Conservation (phyloP, 2,797 vertebrate genomes). For the Vireo griseus region DNA sequence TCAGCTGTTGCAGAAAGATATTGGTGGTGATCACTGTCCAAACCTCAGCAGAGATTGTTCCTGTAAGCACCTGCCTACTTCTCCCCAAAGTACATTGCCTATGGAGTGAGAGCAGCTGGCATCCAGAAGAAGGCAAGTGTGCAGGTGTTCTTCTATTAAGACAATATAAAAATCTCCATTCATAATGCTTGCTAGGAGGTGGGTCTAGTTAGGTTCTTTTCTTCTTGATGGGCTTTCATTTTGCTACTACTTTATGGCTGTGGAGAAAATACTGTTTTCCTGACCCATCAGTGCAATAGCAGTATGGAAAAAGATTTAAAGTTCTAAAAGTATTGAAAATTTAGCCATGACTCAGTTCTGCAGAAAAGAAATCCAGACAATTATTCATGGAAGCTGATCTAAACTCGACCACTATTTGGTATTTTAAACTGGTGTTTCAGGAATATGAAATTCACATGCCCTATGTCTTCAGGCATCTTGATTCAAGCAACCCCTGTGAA, state of each 20-base stretch:
- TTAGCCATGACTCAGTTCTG: neutral
- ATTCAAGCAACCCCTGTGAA: neutral
- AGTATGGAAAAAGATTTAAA: neutral
- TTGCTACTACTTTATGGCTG: neutral
- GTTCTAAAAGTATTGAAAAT: constrained; percentile 14
- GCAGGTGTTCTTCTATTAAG: neutral
- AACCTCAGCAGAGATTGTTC: neutral
- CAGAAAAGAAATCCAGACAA: neutral
- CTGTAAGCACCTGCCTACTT: neutral
- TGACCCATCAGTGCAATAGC: neutral
- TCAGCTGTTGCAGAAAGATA: neutral
- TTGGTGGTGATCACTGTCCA: neutral
- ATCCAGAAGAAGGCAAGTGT: neutral
- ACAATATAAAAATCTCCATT: neutral
- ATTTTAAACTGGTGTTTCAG: neutral
- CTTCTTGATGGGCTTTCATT: neutral
- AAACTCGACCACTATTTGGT: neutral
- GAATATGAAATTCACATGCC: neutral
- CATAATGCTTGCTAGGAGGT: neutral
- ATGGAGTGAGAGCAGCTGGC: neutral
- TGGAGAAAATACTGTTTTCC: neutral
- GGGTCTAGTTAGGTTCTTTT: neutral
- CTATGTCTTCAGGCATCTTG: constrained; percentile 4
- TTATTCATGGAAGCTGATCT: neutral
- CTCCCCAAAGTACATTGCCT: neutral